Evolutionary conservation across 1,140 invertebrate genomes (phyloP), one percentile per base, ranked within the genome.

Genomic region (Zaprionus ghesquierei): DNA sequence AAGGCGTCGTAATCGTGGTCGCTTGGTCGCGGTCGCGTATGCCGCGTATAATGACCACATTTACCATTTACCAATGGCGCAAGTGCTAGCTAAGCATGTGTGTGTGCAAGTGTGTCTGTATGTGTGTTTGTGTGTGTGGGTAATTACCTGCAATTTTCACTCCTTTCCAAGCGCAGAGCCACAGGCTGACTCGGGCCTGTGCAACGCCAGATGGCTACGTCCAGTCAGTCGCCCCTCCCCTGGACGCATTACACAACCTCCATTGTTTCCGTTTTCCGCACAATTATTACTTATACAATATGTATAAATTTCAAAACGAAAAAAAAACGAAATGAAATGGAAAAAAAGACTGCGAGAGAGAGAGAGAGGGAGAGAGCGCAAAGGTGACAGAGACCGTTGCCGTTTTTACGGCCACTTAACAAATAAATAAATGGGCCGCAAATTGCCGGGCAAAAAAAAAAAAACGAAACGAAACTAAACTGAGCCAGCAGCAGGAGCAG

Each of bases 201-300:
- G 72, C 71, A 53, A 61, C 51, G 50, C 73, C 76, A 76, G 73
- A 79, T 75, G 77, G 70, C 41, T 41, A 23, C 13, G 13, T 53
- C 35, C 56, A 49, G 31, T 25, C 56, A 49, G 31, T 25, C 44
- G 63, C 51, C 25, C 41, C 73, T 65, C 65, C 81, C 71, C 68
- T 75, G 81, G 79, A 84, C 72, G 74, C 84, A 89, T 89, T 90
- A 74, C 82, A 86, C 82, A 86, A 86, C 84, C 81, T 90, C 87
- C 87, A 90, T 90, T 90, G 87, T 90, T 90, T 87, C 81, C 87
- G 79, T 90, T 90, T 90, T 90, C 85, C 79, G 84, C 79, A 89
- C 84, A 89, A 89, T 89, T 89, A 89, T 89, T 89, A 89, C 85
- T 74, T 89, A 87, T 89, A 86, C 82, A 86, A 86, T 87, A 85